phyloP scores from a whole-genome alignment of 2,797 vertebrate genomes.

The Argyrosomus regius region DNA sequence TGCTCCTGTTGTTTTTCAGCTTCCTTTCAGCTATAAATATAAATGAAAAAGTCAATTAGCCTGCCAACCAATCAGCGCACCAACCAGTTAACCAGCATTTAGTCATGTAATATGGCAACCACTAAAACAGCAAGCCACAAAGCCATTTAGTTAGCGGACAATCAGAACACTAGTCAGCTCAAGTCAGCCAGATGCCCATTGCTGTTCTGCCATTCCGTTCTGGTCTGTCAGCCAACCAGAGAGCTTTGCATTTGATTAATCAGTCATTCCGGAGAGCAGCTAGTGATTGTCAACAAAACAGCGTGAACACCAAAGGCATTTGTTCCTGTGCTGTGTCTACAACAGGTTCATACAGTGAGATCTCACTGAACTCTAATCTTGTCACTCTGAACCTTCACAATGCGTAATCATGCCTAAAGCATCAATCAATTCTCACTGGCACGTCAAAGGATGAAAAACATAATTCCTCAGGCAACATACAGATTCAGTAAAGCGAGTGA shows the following conservation, averaged over 20 bases:
- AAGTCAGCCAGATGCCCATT: slow-evolving; percentile 24
- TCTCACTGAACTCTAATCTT: slow-evolving; percentile 25
- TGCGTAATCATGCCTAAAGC: slow-evolving; percentile 10
- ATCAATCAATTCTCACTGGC: slow-evolving; percentile 2
- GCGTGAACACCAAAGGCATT: slow-evolving; percentile 13
- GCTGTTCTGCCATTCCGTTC: slow-evolving; percentile 21
- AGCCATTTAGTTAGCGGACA: slow-evolving; percentile 28
- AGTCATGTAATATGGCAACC: slow-evolving; percentile 54
- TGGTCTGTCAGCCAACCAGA: slow-evolving; percentile 45
- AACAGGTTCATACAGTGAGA: slow-evolving; percentile 4
- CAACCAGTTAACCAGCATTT: slow-evolving; percentile 45
- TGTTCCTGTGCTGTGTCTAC: slow-evolving; percentile 4
- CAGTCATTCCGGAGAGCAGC: slow-evolving; percentile 10
- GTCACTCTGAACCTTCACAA: slow-evolving; percentile 21
- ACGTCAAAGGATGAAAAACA: neutral
- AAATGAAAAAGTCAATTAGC: slow-evolving; percentile 54
- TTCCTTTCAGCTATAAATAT: slow-evolving; percentile 52
- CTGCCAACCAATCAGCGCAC: slow-evolving; percentile 43
- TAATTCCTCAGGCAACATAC: neutral
- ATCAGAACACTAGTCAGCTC: slow-evolving; percentile 31
- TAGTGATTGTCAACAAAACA: slow-evolving; percentile 39
- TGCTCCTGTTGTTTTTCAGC: slow-evolving; percentile 58
- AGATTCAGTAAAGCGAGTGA: slow-evolving; percentile 20
- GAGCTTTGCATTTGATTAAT: slow-evolving; percentile 39
- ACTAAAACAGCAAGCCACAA: slow-evolving; percentile 17